Base-by-base conservation (phyloP, 92 coral and sea anemone genomes). In the Epizoanthus illoricatus region DNA sequence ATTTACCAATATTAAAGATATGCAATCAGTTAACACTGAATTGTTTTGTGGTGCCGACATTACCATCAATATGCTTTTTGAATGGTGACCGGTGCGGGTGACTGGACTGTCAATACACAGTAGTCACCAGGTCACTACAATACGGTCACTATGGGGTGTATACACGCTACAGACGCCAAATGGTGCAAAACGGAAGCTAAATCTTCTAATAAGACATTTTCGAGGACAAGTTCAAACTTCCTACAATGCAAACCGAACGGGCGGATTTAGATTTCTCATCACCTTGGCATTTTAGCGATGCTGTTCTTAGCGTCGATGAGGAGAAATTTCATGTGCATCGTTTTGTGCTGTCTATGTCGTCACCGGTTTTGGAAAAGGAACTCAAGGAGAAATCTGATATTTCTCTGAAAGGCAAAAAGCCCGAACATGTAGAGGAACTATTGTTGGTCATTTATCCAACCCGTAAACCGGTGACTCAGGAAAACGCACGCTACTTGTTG, bases 231-330 rank as follows among this genome's bases (percentile, higher is more conserved):
- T 3, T 16, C 36, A 59, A 28, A 47, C 60, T 15, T 36, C 7
- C 18, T 24, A 42, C 73, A n/a, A 72, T 72, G 76, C 76, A 72
- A 40, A 12, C 17, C 20, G 42, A 72, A 24, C n/a, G 11, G 3
- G 11, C 58, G 36, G 42, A 49, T 9, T 24, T 72, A 72, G n/a
- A 72, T 54, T 72, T 72, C 54, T 49, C 62, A 28, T 72, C 76
- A 56, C 58, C 59, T 1, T 72, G 76, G 76, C 76, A 72, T 72
- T 43, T 47, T 72, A 72, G 76, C 39, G 76, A 72, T 10, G 76
- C 76, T 47, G 18, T 72, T 49, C 76, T 72, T 40, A 49, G 24
- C 0, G 76, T 72, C 7, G 61, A 23, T 4, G 42, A 42, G 3
- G 59, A 72, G 13, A 49, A 3, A 19, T 72, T 72, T 2, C 61